Evolutionary conservation across 92 coral and sea anemone species (phyloP).

Genomic region (Scolanthus callimorphus): DNA sequence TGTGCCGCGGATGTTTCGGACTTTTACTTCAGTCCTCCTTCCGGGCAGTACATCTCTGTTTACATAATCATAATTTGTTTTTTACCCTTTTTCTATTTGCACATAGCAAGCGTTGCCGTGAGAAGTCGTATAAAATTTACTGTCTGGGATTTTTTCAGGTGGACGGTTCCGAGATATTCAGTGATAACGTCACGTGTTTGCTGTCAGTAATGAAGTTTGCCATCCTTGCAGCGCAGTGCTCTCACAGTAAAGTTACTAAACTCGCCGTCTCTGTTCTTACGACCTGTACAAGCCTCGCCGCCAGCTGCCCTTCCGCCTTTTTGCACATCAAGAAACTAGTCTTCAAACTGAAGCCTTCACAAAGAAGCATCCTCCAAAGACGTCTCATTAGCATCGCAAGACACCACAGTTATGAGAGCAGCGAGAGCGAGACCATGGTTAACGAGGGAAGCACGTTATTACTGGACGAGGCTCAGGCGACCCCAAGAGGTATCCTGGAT

Average conservation of each 20-base stretch:
- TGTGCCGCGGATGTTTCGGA: too few species aligned
- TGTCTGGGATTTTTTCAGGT: too few species aligned
- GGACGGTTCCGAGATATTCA: conserved; percentile 60
- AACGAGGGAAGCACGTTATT: conserved; percentile 29
- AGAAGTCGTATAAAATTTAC: too few species aligned
- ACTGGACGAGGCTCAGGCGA: conserved; percentile 9
- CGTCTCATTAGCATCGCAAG: conserved; percentile 48
- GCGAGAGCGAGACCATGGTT: conserved; percentile 15
- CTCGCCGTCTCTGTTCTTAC: conserved; percentile 80
- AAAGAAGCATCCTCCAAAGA: conserved; percentile 83
- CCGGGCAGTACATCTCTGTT: too few species aligned
- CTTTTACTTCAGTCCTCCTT: too few species aligned
- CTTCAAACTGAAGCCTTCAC: conserved; percentile 71
- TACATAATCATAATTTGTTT: too few species aligned
- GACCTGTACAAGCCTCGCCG: conserved; percentile 74
- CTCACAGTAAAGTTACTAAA: conserved; percentile 86
- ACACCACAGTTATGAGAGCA: conserved; percentile 13
- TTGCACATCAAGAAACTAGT: conserved; percentile 75
- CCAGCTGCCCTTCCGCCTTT: conserved; percentile 63
- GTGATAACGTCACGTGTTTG: conserved; percentile 72
- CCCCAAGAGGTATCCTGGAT: background rate
- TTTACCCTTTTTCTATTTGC: too few species aligned
- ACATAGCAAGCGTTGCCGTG: too few species aligned
- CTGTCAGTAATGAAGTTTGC: conserved; percentile 94
- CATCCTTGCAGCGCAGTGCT: conserved; percentile 82